Conservation (phyloP, 2,888 invertebrate genomes). For the Plagodis pulveraria region DNA sequence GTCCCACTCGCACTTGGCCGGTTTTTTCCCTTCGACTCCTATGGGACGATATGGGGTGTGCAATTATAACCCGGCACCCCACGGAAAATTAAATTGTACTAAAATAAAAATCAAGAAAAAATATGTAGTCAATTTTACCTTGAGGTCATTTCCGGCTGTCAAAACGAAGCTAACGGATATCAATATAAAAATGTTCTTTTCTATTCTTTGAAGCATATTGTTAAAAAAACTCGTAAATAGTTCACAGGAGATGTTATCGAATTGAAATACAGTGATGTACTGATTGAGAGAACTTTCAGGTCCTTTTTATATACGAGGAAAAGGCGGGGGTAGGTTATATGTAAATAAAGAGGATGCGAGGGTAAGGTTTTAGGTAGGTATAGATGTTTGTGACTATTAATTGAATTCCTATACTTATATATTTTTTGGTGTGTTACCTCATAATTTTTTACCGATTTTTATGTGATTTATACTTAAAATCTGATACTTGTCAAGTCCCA, state of each 20-base stretch:
- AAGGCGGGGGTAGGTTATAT: conserved; percentile 16
- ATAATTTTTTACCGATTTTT: too few species aligned
- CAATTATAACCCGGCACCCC: neutral
- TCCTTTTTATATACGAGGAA: conserved; percentile 22
- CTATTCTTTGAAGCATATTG: conserved; percentile 36
- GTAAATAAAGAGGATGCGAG: conserved; percentile 22
- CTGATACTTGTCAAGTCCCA: too few species aligned
- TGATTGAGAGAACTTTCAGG: conserved; percentile 4
- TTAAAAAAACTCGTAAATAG: neutral
- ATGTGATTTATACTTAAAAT: too few species aligned
- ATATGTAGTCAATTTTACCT: conserved; percentile 32
- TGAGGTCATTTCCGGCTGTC: conserved; percentile 42
- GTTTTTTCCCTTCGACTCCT: too few species aligned
- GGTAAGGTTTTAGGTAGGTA: neutral
- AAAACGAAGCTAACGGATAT: conserved; percentile 35
- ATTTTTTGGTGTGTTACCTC: too few species aligned
- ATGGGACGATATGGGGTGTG: neutral
- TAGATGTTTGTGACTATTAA: too few species aligned
- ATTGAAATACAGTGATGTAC: conserved; percentile 6
- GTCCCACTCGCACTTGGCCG: too few species aligned
- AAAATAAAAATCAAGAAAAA: too few species aligned
- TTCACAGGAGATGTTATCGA: conserved; percentile 3
- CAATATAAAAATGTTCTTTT: conserved; percentile 28
- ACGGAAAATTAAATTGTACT: too few species aligned
- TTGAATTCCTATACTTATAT: too few species aligned